Conservation (phyloP, 1,140 invertebrate species). For the Metaphire vulgaris region DNA sequence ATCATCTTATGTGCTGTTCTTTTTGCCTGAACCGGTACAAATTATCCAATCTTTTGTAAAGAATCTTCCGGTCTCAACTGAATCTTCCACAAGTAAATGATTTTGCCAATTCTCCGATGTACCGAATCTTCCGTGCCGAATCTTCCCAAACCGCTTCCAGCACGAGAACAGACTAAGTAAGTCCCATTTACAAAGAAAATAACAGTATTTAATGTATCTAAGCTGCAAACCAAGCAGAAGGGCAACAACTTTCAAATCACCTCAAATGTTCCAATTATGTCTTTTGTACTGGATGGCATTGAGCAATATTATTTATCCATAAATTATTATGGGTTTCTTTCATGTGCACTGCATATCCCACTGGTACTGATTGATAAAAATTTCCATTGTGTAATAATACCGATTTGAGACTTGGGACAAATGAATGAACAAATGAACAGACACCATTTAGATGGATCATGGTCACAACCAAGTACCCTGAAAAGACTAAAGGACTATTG, state of each 20-base stretch:
- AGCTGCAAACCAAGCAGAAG: not conserved
- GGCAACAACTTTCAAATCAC: not conserved
- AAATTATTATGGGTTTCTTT: not conserved
- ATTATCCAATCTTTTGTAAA: too few relatives aligned
- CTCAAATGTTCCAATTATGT: not conserved
- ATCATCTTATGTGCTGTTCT: too few relatives aligned
- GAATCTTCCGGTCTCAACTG: too few relatives aligned
- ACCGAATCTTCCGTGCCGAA: too few relatives aligned
- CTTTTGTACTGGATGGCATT: not conserved
- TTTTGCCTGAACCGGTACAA: too few relatives aligned
- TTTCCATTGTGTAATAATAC: slow-evolving; percentile 1
- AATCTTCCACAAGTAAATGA: too few relatives aligned
- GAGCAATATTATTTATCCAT: not conserved
- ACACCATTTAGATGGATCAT: not conserved
- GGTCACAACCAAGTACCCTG: not conserved
- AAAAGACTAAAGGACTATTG: slow-evolving; percentile 34
- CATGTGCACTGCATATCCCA: not conserved
- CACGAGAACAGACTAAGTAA: too few relatives aligned
- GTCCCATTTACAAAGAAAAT: too few relatives aligned
- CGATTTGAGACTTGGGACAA: not conserved
- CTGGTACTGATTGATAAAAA: not conserved
- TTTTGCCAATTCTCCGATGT: too few relatives aligned
- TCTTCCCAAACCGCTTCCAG: too few relatives aligned
- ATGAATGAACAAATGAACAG: not conserved
- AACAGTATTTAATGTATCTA: too few relatives aligned